A percentile compares a stretch with the other conserved stretches of the same genome.
These are phyloP conservation scores for Puffinus mauretanicus DNA, from an alignment of 2,113 vertebrate genomes.

Conservation along the genomic window DNA sequence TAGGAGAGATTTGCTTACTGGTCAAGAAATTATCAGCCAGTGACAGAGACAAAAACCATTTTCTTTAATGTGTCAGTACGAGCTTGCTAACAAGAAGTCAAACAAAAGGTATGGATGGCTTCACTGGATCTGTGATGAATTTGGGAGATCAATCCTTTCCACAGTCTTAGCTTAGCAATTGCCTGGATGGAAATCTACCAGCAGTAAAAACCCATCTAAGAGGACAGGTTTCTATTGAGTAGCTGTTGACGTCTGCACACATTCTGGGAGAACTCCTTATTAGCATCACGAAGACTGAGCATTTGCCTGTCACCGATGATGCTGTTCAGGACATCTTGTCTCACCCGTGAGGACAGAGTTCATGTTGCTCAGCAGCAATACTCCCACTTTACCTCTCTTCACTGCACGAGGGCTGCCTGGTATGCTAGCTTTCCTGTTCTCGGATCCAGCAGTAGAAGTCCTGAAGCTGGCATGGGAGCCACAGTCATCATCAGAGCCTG, in stretches of 20 bases:
- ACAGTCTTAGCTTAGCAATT: background rate
- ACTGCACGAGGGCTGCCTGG: constrained; percentile 85
- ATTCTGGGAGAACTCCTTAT: background rate
- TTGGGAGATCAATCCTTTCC: background rate
- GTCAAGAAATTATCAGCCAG: background rate
- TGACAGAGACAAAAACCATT: background rate
- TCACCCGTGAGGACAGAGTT: background rate
- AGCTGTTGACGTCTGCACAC: background rate
- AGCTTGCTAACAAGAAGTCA: background rate
- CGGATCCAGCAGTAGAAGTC: constrained; percentile 77
- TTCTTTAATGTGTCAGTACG: background rate
- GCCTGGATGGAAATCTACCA: background rate
- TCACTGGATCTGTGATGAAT: background rate
- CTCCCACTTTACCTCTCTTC: constrained; percentile 80
- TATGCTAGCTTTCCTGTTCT: constrained; percentile 77
- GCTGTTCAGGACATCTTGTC: background rate
- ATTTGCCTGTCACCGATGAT: background rate
- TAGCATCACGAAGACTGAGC: background rate
- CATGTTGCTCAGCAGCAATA: background rate
- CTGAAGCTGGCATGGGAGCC: constrained; percentile 83
- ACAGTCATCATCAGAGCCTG: constrained; percentile 89
- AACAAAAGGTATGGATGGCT: background rate
- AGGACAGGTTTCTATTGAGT: background rate
- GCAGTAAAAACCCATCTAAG: background rate
- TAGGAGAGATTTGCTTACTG: background rate